Conservation (phyloP, 2,113 vertebrate genomes). For the Chunga burmeisteri region DNA sequence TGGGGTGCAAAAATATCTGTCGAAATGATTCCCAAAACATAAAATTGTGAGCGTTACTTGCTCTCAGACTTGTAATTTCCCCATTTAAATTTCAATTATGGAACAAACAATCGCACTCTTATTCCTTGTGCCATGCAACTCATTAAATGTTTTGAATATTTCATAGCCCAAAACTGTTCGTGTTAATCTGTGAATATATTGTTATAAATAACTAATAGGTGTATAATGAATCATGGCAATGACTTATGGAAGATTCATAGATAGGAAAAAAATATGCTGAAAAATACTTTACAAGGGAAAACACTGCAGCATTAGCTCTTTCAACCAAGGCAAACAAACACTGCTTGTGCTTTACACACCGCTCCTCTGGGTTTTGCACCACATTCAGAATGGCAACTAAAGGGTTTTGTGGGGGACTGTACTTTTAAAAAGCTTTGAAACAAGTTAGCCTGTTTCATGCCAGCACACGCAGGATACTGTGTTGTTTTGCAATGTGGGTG, state of each 20-base stretch:
- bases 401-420: background rate
- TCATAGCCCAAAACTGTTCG: slow-evolving; percentile 32
- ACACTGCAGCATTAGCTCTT: background rate
- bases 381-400: background rate
- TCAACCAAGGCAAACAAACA: background rate
- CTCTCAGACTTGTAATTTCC: slow-evolving; percentile 41
- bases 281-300: background rate
- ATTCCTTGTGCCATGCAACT: background rate
- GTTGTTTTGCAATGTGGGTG: background rate
- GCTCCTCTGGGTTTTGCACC: background rate
- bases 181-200: slow-evolving; percentile 39
- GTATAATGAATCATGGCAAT: slow-evolving; percentile 1
- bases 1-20: background rate
- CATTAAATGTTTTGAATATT: slow-evolving; percentile 57
- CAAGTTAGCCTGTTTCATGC: background rate
- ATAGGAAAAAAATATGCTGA: background rate
- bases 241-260: slow-evolving; percentile 6
- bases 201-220: slow-evolving; percentile 62
- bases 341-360: background rate
- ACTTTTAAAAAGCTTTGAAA: background rate
- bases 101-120: slow-evolving; percentile 4
- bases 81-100: slow-evolving; percentile 62
- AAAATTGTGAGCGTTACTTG: background rate
- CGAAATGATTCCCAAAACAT: background rate
- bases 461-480: background rate